Evolutionary conservation across 2,888 invertebrate genomes (phyloP).

Genomic region (Flabesymbios commensalis): DNA sequence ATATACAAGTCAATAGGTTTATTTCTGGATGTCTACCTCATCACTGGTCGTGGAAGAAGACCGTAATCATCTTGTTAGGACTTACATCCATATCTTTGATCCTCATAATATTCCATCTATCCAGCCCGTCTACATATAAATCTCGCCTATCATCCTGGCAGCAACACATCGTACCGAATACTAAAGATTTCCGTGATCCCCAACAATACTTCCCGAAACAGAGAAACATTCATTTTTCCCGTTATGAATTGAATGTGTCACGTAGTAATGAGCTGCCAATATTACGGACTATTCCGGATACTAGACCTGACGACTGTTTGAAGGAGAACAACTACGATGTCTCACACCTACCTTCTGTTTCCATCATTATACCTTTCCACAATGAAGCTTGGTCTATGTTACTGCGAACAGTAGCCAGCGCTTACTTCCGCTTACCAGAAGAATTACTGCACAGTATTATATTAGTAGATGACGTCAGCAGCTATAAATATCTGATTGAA

Average conservation of each 20-base stretch:
- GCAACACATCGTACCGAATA: too few species aligned
- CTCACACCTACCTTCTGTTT: conserved; percentile 17
- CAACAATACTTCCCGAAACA: conserved; percentile 8
- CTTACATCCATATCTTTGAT: too few species aligned
- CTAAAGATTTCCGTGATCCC: too few species aligned
- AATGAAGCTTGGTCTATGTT: conserved; percentile 33
- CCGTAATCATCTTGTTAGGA: too few species aligned
- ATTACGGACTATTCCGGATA: conserved; percentile 18
- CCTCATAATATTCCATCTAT: too few species aligned
- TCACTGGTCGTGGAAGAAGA: too few species aligned
- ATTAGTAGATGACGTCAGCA: conserved; percentile 29
- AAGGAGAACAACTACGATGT: not conserved
- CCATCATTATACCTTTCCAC: conserved; percentile 33
- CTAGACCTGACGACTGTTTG: conserved; percentile 17
- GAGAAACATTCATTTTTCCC: conserved; percentile 5
- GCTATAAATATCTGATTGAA: conserved; percentile 10
- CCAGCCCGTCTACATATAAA: too few species aligned
- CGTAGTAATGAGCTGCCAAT: conserved; percentile 18
- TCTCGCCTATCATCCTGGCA: too few species aligned
- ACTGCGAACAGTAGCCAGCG: conserved; percentile 25
- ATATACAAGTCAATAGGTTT: too few species aligned
- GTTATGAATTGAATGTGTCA: conserved; percentile 23
- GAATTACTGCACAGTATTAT: conserved; percentile 25
- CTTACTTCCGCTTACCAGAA: conserved; percentile 14
- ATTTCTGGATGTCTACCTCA: too few species aligned